A percentile compares a stretch with the other conserved stretches of the same genome.
These are phyloP conservation scores for Empidonax alnorum DNA, from an alignment of 2,113 vertebrate genomes.

Conservation along the genomic window DNA sequence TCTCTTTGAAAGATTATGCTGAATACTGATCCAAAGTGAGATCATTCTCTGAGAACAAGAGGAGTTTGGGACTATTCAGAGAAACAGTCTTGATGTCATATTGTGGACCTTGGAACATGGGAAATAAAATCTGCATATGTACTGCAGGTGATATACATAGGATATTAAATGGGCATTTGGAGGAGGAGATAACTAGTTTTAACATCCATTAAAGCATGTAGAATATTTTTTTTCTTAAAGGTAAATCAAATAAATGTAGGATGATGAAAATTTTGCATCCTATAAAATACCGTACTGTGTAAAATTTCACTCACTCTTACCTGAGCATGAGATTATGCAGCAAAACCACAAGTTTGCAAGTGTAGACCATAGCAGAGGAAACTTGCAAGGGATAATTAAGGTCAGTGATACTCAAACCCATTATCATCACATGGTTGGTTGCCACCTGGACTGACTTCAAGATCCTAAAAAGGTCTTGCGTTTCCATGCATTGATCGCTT, in stretches of 20 bases:
- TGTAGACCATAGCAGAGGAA: fast-evolving
- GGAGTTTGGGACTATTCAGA: not conserved
- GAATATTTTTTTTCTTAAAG: not conserved
- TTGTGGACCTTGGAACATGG: not conserved
- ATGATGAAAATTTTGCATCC: not conserved
- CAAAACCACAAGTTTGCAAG: not conserved
- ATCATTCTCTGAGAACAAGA: not conserved
- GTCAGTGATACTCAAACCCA: not conserved
- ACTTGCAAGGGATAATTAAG: not conserved
- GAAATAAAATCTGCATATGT: not conserved
- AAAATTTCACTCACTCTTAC: not conserved
- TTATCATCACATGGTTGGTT: not conserved
- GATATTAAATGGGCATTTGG: not conserved
- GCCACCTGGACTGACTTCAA: not conserved
- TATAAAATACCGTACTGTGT: not conserved
- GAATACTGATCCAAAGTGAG: not conserved
- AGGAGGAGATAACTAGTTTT: not conserved
- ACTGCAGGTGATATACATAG: not conserved
- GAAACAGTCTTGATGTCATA: not conserved
- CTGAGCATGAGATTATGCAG: not conserved
- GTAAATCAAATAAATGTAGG: not conserved
- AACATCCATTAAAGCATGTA: not conserved
- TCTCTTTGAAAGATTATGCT: not conserved
- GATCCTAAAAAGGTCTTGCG: not conserved
- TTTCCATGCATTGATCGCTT: not conserved